Conservation (phyloP, 2,888 invertebrate species). For the Agrilus cyanescens region DNA sequence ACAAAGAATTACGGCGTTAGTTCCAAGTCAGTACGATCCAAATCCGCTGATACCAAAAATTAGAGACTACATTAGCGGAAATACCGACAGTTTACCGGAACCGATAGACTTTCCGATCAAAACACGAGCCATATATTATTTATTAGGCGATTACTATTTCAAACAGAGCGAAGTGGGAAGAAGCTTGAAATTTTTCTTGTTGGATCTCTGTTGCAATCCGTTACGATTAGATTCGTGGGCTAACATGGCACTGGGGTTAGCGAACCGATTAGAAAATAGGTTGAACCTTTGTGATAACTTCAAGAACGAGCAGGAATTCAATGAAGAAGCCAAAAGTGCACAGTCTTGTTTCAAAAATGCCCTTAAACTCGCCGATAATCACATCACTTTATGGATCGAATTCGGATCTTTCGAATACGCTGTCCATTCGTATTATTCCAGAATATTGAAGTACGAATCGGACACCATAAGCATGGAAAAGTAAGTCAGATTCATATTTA, state of each 20-base stretch:
- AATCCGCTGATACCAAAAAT: conserved; percentile 49
- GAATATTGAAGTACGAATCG: conserved; percentile 70
- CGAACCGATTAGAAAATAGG: conserved; percentile 64
- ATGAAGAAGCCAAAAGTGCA: conserved; percentile 58
- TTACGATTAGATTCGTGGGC: conserved; percentile 87
- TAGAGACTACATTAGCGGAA: conserved; percentile 55
- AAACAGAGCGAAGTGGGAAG: conserved; percentile 64
- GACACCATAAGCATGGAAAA: conserved; percentile 63
- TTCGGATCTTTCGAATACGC: conserved; percentile 84
- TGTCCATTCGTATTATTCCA: conserved; percentile 81
- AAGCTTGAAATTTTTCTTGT: conserved; percentile 69
- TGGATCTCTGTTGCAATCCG: conserved; percentile 73
- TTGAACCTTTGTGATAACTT: conserved; percentile 60
- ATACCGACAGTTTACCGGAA: conserved; percentile 35
- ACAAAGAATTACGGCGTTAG: conserved; percentile 53
- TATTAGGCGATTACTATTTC: conserved; percentile 88
- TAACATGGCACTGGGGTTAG: conserved; percentile 71
- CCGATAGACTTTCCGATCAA: conserved; percentile 30
- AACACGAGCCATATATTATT: conserved; percentile 65
- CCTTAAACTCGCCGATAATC: conserved; percentile 59
- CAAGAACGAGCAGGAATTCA: conserved; percentile 49
- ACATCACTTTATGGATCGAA: conserved; percentile 77
- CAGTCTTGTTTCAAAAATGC: conserved; percentile 73
- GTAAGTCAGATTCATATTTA: conserved; percentile 19
- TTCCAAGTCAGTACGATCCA: conserved; percentile 59